Evolutionary conservation across 2,888 invertebrate genomes (phyloP).

Genomic region (Cinara cedri): DNA sequence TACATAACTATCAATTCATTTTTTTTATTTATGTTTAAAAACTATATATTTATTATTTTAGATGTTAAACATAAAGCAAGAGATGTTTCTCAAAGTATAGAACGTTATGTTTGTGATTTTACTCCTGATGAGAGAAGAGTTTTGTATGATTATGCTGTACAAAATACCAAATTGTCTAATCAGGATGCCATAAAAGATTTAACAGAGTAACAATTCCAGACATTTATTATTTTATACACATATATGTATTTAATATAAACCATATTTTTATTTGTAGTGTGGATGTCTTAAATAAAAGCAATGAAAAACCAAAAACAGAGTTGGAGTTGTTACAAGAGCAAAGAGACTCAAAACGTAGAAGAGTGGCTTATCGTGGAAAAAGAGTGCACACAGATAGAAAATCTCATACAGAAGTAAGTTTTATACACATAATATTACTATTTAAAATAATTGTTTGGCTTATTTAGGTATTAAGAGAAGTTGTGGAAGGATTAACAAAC

Average conservation of each 20-base stretch:
- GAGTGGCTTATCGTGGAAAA: slow-evolving; percentile 67
- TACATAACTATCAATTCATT: neutral
- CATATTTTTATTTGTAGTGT: slow-evolving; percentile 25
- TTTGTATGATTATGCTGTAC: slow-evolving; percentile 63
- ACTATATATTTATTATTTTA: slow-evolving; percentile 26
- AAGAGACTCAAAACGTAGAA: slow-evolving; percentile 69
- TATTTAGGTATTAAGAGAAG: slow-evolving; percentile 65
- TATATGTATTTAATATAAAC: neutral
- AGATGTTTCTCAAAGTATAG: slow-evolving; percentile 63
- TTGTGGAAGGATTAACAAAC: slow-evolving; percentile 64
- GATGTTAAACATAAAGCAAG: slow-evolving; percentile 25
- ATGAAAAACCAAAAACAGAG: slow-evolving; percentile 43
- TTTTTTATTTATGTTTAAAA: slow-evolving; percentile 7
- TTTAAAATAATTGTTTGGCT: slow-evolving; percentile 40
- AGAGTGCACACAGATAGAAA: slow-evolving; percentile 67
- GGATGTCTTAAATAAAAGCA: slow-evolving; percentile 24
- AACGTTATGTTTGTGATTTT: slow-evolving; percentile 63
- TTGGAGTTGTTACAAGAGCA: slow-evolving; percentile 67
- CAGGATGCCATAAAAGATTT: neutral
- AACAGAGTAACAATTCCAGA: slow-evolving; percentile 1
- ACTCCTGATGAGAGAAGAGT: slow-evolving; percentile 63
- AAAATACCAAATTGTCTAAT: slow-evolving; percentile 60
- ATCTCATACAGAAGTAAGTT: slow-evolving; percentile 67
- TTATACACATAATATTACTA: neutral
- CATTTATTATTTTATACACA: neutral